These are phyloP conservation scores for Parnassius glacialis DNA, from an alignment of 2,888 invertebrate genomes.

Conservation along the genomic window DNA sequence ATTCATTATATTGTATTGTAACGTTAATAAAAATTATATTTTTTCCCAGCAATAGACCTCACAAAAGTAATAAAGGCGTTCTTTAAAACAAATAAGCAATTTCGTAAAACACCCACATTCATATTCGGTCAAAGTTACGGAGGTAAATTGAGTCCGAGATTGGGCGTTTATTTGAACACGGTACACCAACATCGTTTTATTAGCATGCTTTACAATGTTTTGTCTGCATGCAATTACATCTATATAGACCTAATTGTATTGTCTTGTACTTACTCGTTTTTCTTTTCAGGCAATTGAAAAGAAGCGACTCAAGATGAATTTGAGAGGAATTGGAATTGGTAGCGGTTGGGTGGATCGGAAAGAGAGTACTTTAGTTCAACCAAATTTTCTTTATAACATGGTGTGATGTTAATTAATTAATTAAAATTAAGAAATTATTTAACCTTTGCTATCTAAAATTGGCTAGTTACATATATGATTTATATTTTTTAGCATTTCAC, in stretches of 20 bases:
- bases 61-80: conserved; percentile 85
- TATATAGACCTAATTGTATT: no score
- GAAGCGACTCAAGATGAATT: conserved; percentile 63
- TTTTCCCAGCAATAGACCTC: conserved; percentile 84
- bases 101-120: conserved; percentile 87
- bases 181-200: conserved; percentile 39
- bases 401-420: conserved; percentile 38
- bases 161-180: conserved; percentile 60
- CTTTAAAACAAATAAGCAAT: conserved; percentile 84
- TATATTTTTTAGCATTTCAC: no score
- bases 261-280: background rate
- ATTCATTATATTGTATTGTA: conserved; percentile 12
- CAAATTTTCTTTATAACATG: conserved; percentile 58
- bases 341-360: conserved; percentile 71
- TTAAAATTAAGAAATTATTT: no score
- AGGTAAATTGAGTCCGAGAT: conserved; percentile 88
- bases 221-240: conserved; percentile 5
- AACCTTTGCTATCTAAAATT: no score
- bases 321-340: conserved; percentile 70
- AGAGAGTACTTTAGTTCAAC: conserved; percentile 57
- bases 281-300: conserved; percentile 61
- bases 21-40: conserved; percentile 18
- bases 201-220: conserved; percentile 14
- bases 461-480: no score
- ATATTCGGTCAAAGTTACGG: conserved; percentile 95